Base-by-base conservation (phyloP, 2,888 invertebrate species). In the Sphaeridia pumilis region DNA sequence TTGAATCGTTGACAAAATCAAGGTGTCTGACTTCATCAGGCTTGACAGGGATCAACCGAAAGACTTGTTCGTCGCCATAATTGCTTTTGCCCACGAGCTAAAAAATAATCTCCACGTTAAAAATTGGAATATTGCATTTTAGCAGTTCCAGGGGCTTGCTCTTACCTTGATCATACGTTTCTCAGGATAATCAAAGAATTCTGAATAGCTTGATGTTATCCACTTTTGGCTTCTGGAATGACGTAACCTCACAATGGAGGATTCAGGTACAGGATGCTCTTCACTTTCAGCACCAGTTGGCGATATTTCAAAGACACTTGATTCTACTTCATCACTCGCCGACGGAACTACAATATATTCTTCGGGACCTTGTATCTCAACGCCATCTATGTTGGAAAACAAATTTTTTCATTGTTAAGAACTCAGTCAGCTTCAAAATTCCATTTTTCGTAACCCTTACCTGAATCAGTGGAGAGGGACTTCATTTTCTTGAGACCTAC, bases 1-100 rank as follows among this genome's bases (percentile, higher is more conserved):
- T 94, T 2, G 97, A 95, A 73, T 98, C 98, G 74, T 98, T 98
- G 3, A 98, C 98, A 74, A 99, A 98, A 75, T 98, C 98, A 64
- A 98, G 73, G 73, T 98, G 97, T 52, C 98, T 78, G 12, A 98
- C 97, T 75, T 98, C 98, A 58, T 89, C 87, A 0, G 95, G 93
- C 0, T 94, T 88, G 1, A 98, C 98, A 0, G 97, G 93, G 66
- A 95, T 87, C 27, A 98, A 75, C 2, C 93, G 90, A 72, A 98
- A 98, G 0, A 98, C 98, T 71, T 98, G 98, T 70, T 97, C 97
- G 70, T 98, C 98, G 71, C 97, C 94, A 70, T 95, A 94, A 60
- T 85, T 81, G 53, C 83, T 76, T 2, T 94, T 93, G 72, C 93
- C 93, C 2, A 94, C 92, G 61, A 98, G 87, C 86, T 87, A 67